Conservation (phyloP, 1,140 invertebrate species). For the Bombus ignitus region DNA sequence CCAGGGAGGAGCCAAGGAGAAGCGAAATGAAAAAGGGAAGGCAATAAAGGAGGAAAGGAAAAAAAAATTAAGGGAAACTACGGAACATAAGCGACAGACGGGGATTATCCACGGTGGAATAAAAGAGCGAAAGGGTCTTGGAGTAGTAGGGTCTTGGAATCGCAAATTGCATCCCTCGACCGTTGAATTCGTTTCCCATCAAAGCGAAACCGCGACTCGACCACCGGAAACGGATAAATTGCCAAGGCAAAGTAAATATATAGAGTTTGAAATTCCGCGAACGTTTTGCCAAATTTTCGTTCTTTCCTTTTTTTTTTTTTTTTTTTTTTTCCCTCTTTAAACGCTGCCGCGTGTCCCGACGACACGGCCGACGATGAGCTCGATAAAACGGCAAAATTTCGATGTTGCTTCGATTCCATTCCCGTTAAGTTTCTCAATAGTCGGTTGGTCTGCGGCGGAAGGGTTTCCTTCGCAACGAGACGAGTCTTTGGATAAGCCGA, state of each 20-base stretch:
- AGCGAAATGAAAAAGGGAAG: constrained; percentile 16
- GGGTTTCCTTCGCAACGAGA: neutral
- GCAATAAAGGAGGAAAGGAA: neutral
- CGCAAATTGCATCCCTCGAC: constrained; percentile 53
- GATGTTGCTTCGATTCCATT: too few species aligned
- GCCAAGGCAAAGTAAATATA: constrained; percentile 34
- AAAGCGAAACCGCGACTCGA: constrained; percentile 18
- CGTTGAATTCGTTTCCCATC: constrained; percentile 11
- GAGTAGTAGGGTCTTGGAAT: neutral
- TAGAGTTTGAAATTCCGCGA: neutral
- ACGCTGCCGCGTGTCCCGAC: neutral
- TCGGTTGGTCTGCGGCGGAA: neutral
- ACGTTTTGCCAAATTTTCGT: neutral
- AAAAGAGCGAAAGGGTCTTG: neutral
- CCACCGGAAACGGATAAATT: constrained; percentile 37
- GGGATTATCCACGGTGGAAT: constrained; percentile 9
- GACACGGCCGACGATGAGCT: neutral
- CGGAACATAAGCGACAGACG: constrained; percentile 40
- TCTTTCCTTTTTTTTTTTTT: neutral
- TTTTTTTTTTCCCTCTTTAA: too few species aligned
- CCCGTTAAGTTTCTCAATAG: neutral
- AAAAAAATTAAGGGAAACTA: constrained; percentile 40
- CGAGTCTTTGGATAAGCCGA: too few species aligned
- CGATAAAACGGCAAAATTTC: neutral
- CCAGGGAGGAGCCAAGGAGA: constrained; percentile 46